Base-by-base conservation (phyloP, 2,797 vertebrate species). In the Numenius phaeopus region DNA sequence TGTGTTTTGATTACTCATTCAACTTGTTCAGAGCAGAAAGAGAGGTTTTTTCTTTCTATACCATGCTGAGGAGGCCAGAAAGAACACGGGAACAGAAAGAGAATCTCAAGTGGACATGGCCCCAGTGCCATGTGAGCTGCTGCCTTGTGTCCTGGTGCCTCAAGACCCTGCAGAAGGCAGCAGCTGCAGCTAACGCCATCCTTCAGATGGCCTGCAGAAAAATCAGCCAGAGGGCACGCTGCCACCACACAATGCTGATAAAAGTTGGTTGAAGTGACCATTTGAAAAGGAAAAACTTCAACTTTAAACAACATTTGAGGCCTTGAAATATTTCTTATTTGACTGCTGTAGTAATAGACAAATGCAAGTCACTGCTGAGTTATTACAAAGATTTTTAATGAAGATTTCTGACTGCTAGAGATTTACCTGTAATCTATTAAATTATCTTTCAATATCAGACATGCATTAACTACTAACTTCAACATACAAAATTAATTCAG, bases 171-270 rank as follows among this genome's bases (percentile, higher is more conserved):
- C 2, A 0, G 52, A 70, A 94, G 55, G 55, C 67, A 83, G 30
- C 26, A 18, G 57, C 50, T 49, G 30, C 8, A 4, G 26, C 26
- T 49, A 44, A 37, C 39, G 9, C 29, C 5, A 2, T 42, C 62
- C 44, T 57, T 65, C 24, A 70, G 34, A 47, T 22, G 1, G 1
- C 22, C 40, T 52, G 14, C 15, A 79, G 44, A 79, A 54, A 83
- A 24, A 42, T 42, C 71, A 82, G 19, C 24, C 52, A 32, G 40
- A 34, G 8, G 57, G 30, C 20, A 5, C 0, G 2, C 17, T 46
- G 20, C 13, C 2, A 4, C 50, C 55, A 37, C 78, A 50, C 2
- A 0, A 18, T 0, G 0, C 37, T 26, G 10, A 50, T 13, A 62
- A 57, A 62, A 81, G 47, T 9, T 0, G 0, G n/a, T 5, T 61